These are phyloP conservation scores for Morone chrysops DNA, from an alignment of 2,113 vertebrate species.

Conservation along the genomic window DNA sequence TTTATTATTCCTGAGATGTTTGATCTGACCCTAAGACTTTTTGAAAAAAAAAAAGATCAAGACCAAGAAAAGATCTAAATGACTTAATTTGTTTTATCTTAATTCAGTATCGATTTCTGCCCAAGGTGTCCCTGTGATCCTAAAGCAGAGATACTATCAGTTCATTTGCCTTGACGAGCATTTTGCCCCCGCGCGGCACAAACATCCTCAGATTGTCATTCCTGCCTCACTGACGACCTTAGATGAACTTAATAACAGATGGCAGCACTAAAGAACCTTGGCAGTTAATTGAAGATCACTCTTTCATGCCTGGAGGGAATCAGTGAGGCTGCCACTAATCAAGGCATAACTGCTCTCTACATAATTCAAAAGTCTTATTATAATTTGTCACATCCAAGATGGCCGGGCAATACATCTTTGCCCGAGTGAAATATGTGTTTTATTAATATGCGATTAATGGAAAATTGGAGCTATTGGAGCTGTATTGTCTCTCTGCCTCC, in stretches of 20 bases:
- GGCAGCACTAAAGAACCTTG: conserved; percentile 50
- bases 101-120: conserved; percentile 59
- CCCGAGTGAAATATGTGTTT: conserved; percentile 71
- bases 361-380: conserved; percentile 80
- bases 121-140: conserved; percentile 64
- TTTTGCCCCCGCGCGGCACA: neutral
- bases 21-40: conserved; percentile 33
- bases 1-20: conserved; percentile 28
- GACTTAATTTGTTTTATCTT: conserved; percentile 62
- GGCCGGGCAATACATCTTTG: conserved; percentile 69
- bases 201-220: conserved; percentile 36
- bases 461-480: conserved; percentile 43
- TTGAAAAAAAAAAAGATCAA: neutral
- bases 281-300: conserved; percentile 68
- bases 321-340: conserved; percentile 61
- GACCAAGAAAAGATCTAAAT: conserved; percentile 42
- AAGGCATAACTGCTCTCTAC: conserved; percentile 70
- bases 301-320: conserved; percentile 50
- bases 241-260: conserved; percentile 65
- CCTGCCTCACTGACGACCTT: conserved; percentile 30
- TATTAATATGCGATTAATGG: conserved; percentile 77
- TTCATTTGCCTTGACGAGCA: conserved; percentile 47
- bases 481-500: neutral
- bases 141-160: conserved; percentile 47
- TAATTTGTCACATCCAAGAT: conserved; percentile 71